These are phyloP conservation scores for Vireo altiloquus DNA, from an alignment of 2,113 vertebrate genomes.

Conservation along the genomic window DNA sequence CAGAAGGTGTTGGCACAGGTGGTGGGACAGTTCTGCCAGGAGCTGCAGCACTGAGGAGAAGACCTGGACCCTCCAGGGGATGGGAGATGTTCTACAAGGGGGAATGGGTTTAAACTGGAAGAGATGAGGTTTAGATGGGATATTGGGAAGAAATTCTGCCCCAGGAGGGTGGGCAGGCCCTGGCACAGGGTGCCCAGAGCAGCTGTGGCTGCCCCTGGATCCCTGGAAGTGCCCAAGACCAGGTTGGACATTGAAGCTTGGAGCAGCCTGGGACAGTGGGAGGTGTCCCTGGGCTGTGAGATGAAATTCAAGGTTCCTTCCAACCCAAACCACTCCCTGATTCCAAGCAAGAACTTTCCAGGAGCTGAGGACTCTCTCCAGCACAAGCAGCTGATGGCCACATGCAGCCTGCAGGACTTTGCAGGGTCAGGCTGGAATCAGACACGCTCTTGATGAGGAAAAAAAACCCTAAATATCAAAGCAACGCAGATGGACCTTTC, in stretches of 20 bases:
- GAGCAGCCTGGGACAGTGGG: rapidly evolving
- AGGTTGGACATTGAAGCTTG: rapidly evolving
- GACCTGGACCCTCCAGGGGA: not conserved
- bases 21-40: not conserved
- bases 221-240: not conserved
- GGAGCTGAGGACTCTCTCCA: not conserved
- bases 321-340: not conserved
- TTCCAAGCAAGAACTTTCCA: not conserved
- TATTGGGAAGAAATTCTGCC: not conserved
- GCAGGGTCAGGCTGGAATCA: not conserved
- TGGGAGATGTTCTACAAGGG: not conserved
- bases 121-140: not conserved
- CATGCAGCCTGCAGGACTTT: not conserved
- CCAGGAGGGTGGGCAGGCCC: rapidly evolving
- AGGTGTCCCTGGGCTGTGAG: not conserved
- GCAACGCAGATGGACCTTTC: not conserved
- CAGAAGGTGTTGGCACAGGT: not conserved
- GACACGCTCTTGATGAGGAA: not conserved
- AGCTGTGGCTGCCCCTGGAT: not conserved
- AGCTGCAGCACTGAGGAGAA: not conserved
- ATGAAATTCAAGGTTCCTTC: not conserved
- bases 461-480: not conserved
- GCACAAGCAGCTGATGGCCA: not conserved
- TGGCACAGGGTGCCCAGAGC: not conserved
- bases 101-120: not conserved